Base-by-base conservation (phyloP, 2,797 vertebrate species). In the Sarcophilus harrisii region DNA sequence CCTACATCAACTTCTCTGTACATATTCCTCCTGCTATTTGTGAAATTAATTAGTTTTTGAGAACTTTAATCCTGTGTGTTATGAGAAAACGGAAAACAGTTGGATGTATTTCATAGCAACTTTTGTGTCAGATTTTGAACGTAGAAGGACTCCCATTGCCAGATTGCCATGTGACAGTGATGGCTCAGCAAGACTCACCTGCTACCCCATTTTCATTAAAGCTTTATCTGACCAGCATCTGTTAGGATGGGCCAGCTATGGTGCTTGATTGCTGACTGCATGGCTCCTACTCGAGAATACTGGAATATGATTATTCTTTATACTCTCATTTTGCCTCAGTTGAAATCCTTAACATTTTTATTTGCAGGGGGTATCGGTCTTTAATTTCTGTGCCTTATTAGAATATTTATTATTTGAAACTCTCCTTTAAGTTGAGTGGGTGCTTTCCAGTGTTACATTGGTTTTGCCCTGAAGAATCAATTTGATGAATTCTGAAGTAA, bases 401-500 rank as follows among this genome's bases (percentile, higher is more conserved):
- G 55, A 94, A 94, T 96, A 94, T 92, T 97, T 95, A 95, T 73
- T 66, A 52, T 94, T 27, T 45, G 73, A 90, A 95, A 9, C 54
- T 62, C 94, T 55, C 30, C 3, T 94, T 96, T 57, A 94, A 95
- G 18, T 29, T 92, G 91, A 94, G 55, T 95, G 58, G 2, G 91
- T 90, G 94, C 55, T 32, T 93, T 91, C 29, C 13, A 38, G 45
- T 3, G 14, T 94, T 90, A 57, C 24, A 57, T 95, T 62, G 27
- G 10, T 90, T 52, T 57, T 94, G 58, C 49, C 93, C 29, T 95
- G 89, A 11, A 92, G 66, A 60, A 95, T 90, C 21, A 93, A 91
- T 89, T 55, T 66, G 94, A 93, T 95, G 81, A 96, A 95, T 94
- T 96, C 97, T 95, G 96, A 94, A 96, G 94, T 73, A 73, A 66